Percentiles rank a stretch among this genome's conserved stretches.
phyloP scores from a whole-genome alignment of 2,888 invertebrate species.

The Chrysomela aeneicollis region DNA sequence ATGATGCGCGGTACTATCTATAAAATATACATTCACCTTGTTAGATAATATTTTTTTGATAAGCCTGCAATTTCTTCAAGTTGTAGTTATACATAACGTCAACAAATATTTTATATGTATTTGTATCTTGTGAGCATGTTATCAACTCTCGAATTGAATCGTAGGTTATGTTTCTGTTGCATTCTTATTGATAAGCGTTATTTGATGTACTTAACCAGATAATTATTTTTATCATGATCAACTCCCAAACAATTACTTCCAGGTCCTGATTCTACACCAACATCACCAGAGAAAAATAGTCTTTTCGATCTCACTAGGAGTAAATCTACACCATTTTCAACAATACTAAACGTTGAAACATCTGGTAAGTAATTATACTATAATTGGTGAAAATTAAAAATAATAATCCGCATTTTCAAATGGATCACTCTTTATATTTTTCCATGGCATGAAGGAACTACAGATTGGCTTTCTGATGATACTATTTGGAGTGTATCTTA shows the following conservation, averaged over 20 bases:
- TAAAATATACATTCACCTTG: neutral
- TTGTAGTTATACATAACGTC: conserved; percentile 3
- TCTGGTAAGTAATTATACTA: conserved; percentile 43
- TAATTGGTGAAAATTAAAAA: too few relatives aligned
- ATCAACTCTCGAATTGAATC: neutral
- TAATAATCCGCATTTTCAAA: too few relatives aligned
- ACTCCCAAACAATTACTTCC: conserved; percentile 21
- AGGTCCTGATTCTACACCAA: conserved; percentile 55
- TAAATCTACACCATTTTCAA: conserved; percentile 57
- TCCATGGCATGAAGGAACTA: too few relatives aligned
- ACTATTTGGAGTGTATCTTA: too few relatives aligned
- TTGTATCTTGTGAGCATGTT: neutral
- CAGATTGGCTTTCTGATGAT: too few relatives aligned
- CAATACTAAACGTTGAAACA: conserved; percentile 41
- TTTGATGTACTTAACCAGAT: neutral
- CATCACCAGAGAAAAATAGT: conserved; percentile 57
- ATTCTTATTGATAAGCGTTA: too few relatives aligned
- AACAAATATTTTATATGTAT: neutral
- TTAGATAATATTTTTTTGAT: neutral
- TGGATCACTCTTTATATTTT: too few relatives aligned
- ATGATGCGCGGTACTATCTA: neutral
- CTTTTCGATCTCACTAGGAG: conserved; percentile 60
- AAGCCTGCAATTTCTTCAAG: too few relatives aligned
- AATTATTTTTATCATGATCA: neutral
- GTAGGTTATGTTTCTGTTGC: neutral